Percentiles rank a stretch among this genome's conserved stretches.
Conservation (phyloP, 2,888 invertebrate genomes). For the Silvanus unidentatus region DNA sequence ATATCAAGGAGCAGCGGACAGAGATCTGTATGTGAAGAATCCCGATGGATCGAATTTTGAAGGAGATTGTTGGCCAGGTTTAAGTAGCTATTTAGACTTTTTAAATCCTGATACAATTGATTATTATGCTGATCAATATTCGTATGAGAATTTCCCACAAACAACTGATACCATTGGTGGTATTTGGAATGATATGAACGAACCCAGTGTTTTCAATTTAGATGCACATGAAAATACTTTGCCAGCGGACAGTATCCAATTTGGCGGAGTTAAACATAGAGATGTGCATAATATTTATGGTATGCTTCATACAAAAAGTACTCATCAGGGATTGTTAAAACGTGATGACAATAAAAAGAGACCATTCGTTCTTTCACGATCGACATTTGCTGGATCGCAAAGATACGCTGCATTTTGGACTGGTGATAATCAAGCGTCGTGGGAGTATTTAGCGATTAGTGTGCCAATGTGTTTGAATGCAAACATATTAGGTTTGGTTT, state of each 20-base stretch:
- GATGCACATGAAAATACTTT: conserved; percentile 69
- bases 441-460: conserved; percentile 78
- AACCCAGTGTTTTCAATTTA: conserved; percentile 95
- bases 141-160: conserved; percentile 59
- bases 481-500: conserved; percentile 75
- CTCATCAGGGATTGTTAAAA: conserved; percentile 54
- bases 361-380: conserved; percentile 85
- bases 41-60: conserved; percentile 85
- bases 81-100: conserved; percentile 10
- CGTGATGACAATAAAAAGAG: conserved; percentile 56
- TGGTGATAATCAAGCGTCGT: conserved; percentile 91
- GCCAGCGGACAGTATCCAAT: conserved; percentile 53
- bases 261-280: conserved; percentile 80
- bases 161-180: too few relatives aligned
- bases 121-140: conserved; percentile 63
- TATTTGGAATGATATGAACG: conserved; percentile 99
- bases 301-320: conserved; percentile 58
- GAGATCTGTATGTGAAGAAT: conserved; percentile 78
- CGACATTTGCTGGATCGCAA: conserved; percentile 90
- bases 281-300: conserved; percentile 93
- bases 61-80: conserved; percentile 43
- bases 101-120: conserved; percentile 68
- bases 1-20: conserved; percentile 53
- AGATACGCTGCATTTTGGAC: conserved; percentile 92
- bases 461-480: conserved; percentile 81